phyloP scores from a whole-genome alignment of 2,888 invertebrate genomes.

The Pyrochroa serraticornis region DNA sequence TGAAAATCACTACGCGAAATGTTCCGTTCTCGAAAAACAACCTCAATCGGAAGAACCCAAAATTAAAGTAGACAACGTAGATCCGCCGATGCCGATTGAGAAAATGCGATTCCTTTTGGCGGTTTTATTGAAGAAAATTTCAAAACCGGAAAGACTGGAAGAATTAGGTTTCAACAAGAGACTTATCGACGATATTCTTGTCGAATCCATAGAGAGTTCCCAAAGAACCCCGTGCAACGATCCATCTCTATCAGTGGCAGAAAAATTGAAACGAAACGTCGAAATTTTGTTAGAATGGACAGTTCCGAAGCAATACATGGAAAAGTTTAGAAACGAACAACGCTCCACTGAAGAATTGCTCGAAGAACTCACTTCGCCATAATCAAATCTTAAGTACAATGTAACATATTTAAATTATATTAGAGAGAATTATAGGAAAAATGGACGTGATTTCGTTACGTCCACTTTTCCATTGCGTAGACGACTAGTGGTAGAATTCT shows the following conservation, averaged over 20 bases:
- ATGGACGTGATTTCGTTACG: too few relatives aligned
- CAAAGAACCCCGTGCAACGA: constrained; percentile 71
- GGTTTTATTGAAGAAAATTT: constrained; percentile 81
- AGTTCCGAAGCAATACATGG: constrained; percentile 79
- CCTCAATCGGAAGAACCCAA: constrained; percentile 43
- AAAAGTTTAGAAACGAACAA: constrained; percentile 73
- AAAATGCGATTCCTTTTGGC: constrained; percentile 81
- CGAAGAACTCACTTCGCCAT: constrained; percentile 70
- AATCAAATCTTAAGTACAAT: constrained; percentile 41
- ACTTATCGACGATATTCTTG: constrained; percentile 80
- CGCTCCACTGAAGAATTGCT: constrained; percentile 80
- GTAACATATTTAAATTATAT: constrained; percentile 1
- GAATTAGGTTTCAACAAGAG: constrained; percentile 76
- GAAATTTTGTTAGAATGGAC: constrained; percentile 81
- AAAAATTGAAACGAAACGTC: constrained; percentile 75
- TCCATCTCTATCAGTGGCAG: constrained; percentile 63
- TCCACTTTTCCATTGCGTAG: background rate
- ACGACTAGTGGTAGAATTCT: too few relatives aligned
- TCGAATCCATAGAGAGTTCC: constrained; percentile 78
- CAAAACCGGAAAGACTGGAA: constrained; percentile 76
- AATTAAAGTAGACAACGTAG: constrained; percentile 45
- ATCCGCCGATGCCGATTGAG: constrained; percentile 69
- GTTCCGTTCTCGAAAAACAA: constrained; percentile 47
- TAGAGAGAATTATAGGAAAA: too few relatives aligned
- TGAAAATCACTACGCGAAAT: constrained; percentile 67